Percentiles rank a stretch among this genome's conserved stretches.
Evolutionary conservation across 2,113 vertebrate species (phyloP).

Genomic region (Procapra przewalskii): DNA sequence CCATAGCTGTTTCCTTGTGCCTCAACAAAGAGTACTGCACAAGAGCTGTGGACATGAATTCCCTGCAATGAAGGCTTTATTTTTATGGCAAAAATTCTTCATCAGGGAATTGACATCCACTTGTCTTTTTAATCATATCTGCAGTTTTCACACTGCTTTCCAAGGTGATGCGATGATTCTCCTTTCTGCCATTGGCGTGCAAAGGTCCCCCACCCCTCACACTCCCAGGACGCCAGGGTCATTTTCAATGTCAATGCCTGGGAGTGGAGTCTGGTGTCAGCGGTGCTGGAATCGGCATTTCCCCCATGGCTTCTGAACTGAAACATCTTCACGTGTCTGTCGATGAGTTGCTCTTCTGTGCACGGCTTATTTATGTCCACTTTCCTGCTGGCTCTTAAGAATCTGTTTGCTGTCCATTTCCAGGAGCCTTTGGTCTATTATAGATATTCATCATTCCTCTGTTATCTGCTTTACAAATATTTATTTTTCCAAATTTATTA

Average conservation of each 20-base stretch:
- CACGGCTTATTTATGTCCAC: background rate
- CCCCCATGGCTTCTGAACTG: accelerated
- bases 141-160: background rate
- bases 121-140: no score
- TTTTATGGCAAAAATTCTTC: background rate
- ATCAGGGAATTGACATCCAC: background rate
- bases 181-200: background rate
- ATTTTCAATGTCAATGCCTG: accelerated
- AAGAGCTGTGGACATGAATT: background rate
- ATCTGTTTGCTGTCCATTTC: background rate
- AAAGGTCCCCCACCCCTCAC: accelerated
- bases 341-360: background rate
- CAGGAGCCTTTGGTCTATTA: background rate
- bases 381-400: background rate
- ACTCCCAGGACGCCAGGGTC: accelerated
- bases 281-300: accelerated
- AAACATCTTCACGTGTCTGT: accelerated
- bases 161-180: background rate
- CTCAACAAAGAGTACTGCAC: no score
- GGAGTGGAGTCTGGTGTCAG: background rate
- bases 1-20: no score
- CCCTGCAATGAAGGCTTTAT: background rate
- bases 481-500: background rate
- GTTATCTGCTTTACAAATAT: background rate
- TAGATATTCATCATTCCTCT: no score